Conservation (phyloP, 2,888 invertebrate genomes). For the Cephus runcator region DNA sequence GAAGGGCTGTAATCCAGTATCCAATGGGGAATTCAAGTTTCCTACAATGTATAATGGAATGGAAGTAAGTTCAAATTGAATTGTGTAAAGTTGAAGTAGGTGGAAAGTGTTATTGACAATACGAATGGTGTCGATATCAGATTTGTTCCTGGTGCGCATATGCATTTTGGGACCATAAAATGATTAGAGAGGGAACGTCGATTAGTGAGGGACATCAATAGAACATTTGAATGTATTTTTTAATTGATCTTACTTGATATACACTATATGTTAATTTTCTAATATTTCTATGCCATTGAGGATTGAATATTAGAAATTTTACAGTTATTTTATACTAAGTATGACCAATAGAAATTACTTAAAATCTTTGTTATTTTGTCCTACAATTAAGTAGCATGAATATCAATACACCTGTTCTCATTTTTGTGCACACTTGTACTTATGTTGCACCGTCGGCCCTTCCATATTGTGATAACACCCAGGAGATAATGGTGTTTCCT, state of each 20-base stretch:
- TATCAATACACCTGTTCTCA: constrained; percentile 10
- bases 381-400: background rate
- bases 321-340: background rate
- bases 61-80: background rate
- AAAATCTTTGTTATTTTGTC: background rate
- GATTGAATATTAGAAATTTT: background rate
- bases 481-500: background rate
- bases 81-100: background rate
- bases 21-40: background rate
- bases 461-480: background rate
- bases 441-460: background rate
- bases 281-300: background rate
- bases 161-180: background rate
- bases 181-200: background rate
- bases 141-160: background rate
- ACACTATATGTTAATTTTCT: background rate
- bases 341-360: background rate
- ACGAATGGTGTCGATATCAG: background rate
- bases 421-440: constrained; percentile 11
- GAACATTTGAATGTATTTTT: background rate
- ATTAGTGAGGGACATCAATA: background rate
- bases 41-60: background rate
- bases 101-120: background rate
- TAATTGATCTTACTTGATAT: background rate
- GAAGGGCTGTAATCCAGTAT: background rate